A percentile compares a stretch with the other conserved stretches of the same genome.
phyloP scores from a whole-genome alignment of 2,888 invertebrate species.

The Platynereis dumerilii region DNA sequence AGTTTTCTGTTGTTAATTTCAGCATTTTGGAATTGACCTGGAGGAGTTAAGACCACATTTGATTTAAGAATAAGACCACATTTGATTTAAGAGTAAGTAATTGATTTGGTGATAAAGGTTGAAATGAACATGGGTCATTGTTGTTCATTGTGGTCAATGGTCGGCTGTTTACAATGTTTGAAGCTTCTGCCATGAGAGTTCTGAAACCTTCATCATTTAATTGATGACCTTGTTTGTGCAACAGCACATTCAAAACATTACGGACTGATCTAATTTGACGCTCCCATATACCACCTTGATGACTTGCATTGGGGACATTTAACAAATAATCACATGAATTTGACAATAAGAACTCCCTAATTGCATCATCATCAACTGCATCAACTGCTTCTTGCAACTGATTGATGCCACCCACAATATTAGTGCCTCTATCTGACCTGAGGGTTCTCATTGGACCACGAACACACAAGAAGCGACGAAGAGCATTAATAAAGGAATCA shows the following conservation, averaged over 20 bases:
- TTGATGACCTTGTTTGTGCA: no score
- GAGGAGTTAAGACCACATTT: conserved; percentile 12
- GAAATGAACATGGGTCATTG: conserved; percentile 21
- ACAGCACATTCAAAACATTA: no score
- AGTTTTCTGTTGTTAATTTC: conserved; percentile 12
- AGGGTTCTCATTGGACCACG: neutral
- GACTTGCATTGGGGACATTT: conserved; percentile 41
- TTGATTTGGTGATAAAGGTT: conserved; percentile 26
- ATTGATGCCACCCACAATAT: conserved; percentile 23
- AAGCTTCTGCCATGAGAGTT: no score
- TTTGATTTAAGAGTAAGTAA: conserved; percentile 22
- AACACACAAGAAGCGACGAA: conserved; percentile 2
- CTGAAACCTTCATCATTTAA: no score
- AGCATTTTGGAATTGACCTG: conserved; percentile 20
- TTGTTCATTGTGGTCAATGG: conserved; percentile 31
- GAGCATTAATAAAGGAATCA: conserved; percentile 13
- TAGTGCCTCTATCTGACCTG: conserved; percentile 8
- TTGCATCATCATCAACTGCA: conserved; percentile 15
- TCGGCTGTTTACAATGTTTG: conserved; percentile 34
- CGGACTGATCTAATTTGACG: no score
- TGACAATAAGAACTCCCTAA: neutral
- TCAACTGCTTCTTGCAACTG: conserved; percentile 15
- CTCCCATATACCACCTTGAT: no score
- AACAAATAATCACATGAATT: conserved; percentile 22
- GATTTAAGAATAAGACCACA: no score